Conservation (phyloP, 2,113 vertebrate species). For the Nothoprocta perdicaria region DNA sequence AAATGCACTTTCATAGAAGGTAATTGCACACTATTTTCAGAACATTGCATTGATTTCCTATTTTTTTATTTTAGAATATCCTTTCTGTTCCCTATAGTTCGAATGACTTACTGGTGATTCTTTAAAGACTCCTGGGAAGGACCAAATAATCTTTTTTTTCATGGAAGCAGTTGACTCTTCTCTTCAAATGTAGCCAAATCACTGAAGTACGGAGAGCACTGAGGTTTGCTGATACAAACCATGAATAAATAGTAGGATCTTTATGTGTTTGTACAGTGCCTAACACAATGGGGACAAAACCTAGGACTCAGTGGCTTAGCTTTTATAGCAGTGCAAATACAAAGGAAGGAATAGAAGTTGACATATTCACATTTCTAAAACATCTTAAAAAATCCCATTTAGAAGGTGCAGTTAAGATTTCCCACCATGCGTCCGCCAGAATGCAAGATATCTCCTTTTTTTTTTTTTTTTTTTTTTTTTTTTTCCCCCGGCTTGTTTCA, state of each 20-base stretch:
- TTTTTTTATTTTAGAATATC: not conserved
- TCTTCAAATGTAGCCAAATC: not conserved
- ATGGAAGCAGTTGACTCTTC: not conserved
- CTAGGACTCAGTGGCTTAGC: not conserved
- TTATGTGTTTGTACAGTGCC: not conserved
- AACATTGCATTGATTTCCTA: not conserved
- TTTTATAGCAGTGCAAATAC: not conserved
- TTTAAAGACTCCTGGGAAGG: not conserved
- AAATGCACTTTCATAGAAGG: constrained; percentile 90
- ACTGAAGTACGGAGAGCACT: not conserved
- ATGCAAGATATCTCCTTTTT: not conserved
- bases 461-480: not conserved
- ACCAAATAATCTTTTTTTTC: not conserved
- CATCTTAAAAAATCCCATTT: not conserved
- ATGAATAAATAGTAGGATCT: not conserved
- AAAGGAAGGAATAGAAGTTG: not conserved
- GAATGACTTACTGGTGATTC: not conserved
- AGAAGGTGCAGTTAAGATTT: not conserved
- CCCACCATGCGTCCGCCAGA: not conserved
- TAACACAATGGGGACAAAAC: not conserved
- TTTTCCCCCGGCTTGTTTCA: not conserved
- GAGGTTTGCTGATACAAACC: not conserved
- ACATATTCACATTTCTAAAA: not conserved
- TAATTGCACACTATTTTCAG: constrained; percentile 55
- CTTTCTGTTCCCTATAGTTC: not conserved